Base-by-base conservation (phyloP, 1,140 invertebrate species). In the Danaus melanippus region DNA sequence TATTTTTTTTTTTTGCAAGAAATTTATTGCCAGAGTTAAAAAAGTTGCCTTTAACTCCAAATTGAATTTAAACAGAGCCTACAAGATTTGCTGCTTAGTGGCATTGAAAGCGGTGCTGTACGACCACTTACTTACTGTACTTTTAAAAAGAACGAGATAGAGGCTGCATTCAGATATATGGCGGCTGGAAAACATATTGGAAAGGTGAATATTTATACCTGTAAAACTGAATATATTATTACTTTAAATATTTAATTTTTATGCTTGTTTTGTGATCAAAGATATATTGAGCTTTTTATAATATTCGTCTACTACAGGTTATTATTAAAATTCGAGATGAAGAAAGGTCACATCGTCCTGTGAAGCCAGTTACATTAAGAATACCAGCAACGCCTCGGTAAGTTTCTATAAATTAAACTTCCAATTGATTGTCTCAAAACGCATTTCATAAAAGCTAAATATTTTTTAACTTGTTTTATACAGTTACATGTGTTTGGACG, bases 121-220 rank as follows among this genome's bases (percentile, higher is more conserved):
- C 87, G 89, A 59, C 92, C 92, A 1, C 74, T 93, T 42, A 88
- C 88, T 0, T 81, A 88, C 53, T 90, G 87, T 21, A 87, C 90
- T 0, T 94, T 93, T 66, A 71, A 87, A 12, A 85, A 84, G 21
- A 71, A 91, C 53, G 88, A 93, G 72, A 76, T 92, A 3, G 92
- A 93, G 69, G 78, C 90, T 61, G 92, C 92, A 2, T 93, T 93
- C 79, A 84, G 92, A 50, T 91, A 92, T 70, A 94, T 97, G 91
- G 92, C 94, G 6, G 90, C 92, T 57, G 95, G 95, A 10, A 95
- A 95, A 86, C 95, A 97, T 77, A 94, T 96, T 55, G 95, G 95
- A 58, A 97, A 97, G 89, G 93, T 95, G 44, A 68, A 8, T 17
- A 11, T 39, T 8, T 21, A 53, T 47, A 55, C 21, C 8, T 5